Percentiles rank a stretch among this genome's conserved stretches.
These are phyloP conservation scores for Macrobrachium rosenbergii DNA, from an alignment of 1,140 invertebrate species.

Conservation along the genomic window DNA sequence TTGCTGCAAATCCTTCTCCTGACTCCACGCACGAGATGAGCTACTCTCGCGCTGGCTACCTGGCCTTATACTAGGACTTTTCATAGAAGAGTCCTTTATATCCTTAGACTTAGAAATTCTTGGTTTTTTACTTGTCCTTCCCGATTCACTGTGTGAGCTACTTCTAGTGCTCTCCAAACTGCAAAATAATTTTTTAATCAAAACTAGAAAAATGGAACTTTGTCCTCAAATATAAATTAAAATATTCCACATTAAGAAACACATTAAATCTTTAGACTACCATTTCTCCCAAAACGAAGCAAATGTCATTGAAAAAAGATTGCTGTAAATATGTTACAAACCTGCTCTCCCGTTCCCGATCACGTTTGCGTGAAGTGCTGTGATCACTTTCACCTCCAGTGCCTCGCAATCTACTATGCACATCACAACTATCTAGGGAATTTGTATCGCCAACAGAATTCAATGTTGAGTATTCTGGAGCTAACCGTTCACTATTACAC, in stretches of 20 bases:
- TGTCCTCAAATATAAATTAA: too few relatives aligned
- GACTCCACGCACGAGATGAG: slow-evolving; percentile 24
- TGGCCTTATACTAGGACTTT: slow-evolving; percentile 29
- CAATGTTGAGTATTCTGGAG: slow-evolving; percentile 1
- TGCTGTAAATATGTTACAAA: neutral
- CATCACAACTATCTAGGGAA: slow-evolving; percentile 15
- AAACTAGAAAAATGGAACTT: neutral
- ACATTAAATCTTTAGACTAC: neutral
- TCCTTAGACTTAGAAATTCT: slow-evolving; percentile 35
- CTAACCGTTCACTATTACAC: slow-evolving; percentile 36
- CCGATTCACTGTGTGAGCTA: slow-evolving; percentile 38
- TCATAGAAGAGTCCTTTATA: slow-evolving; percentile 22
- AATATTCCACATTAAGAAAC: too few relatives aligned
- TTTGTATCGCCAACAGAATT: slow-evolving; percentile 15
- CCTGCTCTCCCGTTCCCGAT: slow-evolving; percentile 51
- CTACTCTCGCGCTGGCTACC: slow-evolving; percentile 35
- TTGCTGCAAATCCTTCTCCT: slow-evolving; percentile 38
- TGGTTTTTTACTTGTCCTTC: slow-evolving; percentile 35
- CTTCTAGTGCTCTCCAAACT: slow-evolving; percentile 52
- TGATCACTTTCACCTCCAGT: slow-evolving; percentile 39
- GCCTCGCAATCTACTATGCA: slow-evolving; percentile 16
- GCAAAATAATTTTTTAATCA: neutral
- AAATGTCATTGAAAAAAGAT: neutral
- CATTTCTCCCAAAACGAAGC: neutral
- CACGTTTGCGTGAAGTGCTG: slow-evolving; percentile 30